Conservation (phyloP, 2,888 invertebrate genomes). For the Drosophila helvetica region DNA sequence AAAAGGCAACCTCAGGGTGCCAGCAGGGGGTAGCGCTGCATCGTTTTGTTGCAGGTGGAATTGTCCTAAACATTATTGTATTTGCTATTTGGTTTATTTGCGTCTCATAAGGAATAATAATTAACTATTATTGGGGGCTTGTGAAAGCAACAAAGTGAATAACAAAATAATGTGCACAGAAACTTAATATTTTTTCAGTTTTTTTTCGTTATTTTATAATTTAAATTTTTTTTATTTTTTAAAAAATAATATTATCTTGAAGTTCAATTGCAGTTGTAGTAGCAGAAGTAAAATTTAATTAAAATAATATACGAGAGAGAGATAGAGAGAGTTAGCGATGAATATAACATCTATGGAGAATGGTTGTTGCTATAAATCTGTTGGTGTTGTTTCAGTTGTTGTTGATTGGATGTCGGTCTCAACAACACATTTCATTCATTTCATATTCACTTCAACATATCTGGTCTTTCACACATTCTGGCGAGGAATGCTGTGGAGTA, state of each 20-base stretch:
- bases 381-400: slow-evolving; percentile 70
- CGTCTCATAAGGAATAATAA: slow-evolving; percentile 52
- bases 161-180: slow-evolving; percentile 66
- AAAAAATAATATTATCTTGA: slow-evolving; percentile 81
- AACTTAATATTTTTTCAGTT: slow-evolving; percentile 63
- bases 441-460: slow-evolving; percentile 76
- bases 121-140: slow-evolving; percentile 28
- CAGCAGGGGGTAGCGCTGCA: not conserved
- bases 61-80: slow-evolving; percentile 32
- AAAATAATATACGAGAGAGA: slow-evolving; percentile 83
- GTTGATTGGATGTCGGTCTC: slow-evolving; percentile 56
- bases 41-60: not conserved
- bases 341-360: slow-evolving; percentile 83
- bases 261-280: slow-evolving; percentile 82
- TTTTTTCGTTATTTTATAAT: slow-evolving; percentile 79
- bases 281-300: slow-evolving; percentile 83
- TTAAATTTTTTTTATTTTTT: slow-evolving; percentile 80
- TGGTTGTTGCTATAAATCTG: slow-evolving; percentile 81
- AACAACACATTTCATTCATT: slow-evolving; percentile 45
- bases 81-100: slow-evolving; percentile 69
- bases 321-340: slow-evolving; percentile 83
- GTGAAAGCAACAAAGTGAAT: slow-evolving; percentile 37
- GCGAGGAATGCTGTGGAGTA: slow-evolving; percentile 91
- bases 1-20: slow-evolving; percentile 3
- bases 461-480: slow-evolving; percentile 90